Conservation (phyloP, 2,888 invertebrate genomes). For the Drosophila birchii region DNA sequence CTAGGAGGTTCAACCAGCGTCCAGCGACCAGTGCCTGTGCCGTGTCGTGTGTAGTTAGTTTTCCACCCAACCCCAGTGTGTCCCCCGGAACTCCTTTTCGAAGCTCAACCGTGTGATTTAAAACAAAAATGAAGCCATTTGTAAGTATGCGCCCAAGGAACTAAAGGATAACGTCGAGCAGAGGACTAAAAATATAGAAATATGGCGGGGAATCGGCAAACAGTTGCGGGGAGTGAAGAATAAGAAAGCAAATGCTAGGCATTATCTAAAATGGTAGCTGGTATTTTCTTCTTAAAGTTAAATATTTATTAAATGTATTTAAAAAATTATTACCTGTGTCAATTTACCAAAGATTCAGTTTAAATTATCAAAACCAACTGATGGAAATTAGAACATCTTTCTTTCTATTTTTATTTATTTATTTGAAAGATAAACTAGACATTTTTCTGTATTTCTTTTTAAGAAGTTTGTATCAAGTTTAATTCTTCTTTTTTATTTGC, state of each 20-base stretch:
- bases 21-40: slow-evolving; percentile 69
- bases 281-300: not conserved
- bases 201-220: not conserved
- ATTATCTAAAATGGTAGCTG: not conserved
- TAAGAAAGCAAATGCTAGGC: too few relatives aligned
- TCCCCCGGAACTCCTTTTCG: slow-evolving; percentile 50
- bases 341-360: not conserved
- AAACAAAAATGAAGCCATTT: slow-evolving; percentile 82
- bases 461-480: too few relatives aligned
- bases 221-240: not conserved
- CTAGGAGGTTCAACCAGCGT: slow-evolving; percentile 85
- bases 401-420: not conserved
- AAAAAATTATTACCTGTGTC: not conserved
- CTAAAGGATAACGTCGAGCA: slow-evolving; percentile 12
- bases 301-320: not conserved
- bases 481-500: not conserved
- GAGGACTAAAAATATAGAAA: slow-evolving; percentile 4
- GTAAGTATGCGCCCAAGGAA: slow-evolving; percentile 71
- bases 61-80: slow-evolving; percentile 44
- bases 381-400: not conserved
- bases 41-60: slow-evolving; percentile 73
- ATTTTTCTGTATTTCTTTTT: not conserved
- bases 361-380: not conserved
- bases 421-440: not conserved
- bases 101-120: slow-evolving; percentile 71